A percentile compares a stretch with the other conserved stretches of the same genome.
phyloP scores from a whole-genome alignment of 2,888 invertebrate genomes.

The Polymixis lichenea region DNA sequence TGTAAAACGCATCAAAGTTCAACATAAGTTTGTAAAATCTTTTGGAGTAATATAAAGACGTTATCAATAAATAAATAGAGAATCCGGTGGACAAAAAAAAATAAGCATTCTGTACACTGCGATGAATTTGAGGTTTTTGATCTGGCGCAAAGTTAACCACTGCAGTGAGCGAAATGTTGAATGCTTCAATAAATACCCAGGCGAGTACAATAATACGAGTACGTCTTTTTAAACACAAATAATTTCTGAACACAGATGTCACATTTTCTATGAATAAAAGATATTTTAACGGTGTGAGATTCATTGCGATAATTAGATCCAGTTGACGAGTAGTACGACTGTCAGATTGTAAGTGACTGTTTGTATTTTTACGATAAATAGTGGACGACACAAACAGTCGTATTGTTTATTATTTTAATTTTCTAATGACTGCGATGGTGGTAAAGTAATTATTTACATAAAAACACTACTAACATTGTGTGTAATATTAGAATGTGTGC shows the following conservation, averaged over 20 bases:
- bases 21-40: conserved; percentile 42
- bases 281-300: conserved; percentile 58
- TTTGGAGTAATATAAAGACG: conserved; percentile 44
- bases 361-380: background rate
- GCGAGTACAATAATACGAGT: conserved; percentile 33
- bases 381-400: background rate
- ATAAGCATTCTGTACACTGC: conserved; percentile 21
- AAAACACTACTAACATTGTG: conserved; percentile 28
- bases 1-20: conserved; percentile 49
- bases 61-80: conserved; percentile 44
- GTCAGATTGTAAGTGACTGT: background rate
- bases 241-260: conserved; percentile 66
- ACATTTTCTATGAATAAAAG: conserved; percentile 63
- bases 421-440: conserved; percentile 24
- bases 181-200: conserved; percentile 37
- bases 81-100: conserved; percentile 39
- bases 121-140: background rate
- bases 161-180: background rate
- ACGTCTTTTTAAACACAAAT: conserved; percentile 41
- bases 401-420: conserved; percentile 33
- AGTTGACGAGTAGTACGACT: background rate
- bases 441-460: conserved; percentile 45
- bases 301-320: conserved; percentile 29
- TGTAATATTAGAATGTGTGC: no score
- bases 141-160: background rate